Evolutionary conservation across 2,888 invertebrate genomes (phyloP).

Genomic region (Cheilosia vernalis): DNA sequence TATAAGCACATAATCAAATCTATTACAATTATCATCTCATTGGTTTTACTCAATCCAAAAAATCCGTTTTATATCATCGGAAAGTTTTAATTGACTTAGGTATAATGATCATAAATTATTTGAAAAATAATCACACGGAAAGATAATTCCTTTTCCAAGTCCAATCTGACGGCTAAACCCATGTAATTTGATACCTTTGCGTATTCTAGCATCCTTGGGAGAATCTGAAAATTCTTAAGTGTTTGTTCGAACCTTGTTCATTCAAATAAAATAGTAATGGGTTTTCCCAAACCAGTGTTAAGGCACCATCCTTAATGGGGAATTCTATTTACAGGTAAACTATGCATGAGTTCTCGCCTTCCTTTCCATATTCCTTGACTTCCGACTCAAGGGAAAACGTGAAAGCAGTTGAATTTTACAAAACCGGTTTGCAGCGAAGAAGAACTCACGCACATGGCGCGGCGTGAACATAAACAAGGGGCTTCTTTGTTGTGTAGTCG

Average conservation of each 20-base stretch:
- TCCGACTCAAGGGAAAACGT: background rate
- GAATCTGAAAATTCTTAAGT: background rate
- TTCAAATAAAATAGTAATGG: background rate
- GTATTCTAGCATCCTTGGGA: background rate
- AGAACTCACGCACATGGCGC: background rate
- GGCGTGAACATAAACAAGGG: too few relatives aligned
- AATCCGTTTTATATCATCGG: too few relatives aligned
- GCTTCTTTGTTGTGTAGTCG: too few relatives aligned
- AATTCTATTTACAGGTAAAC: constrained; percentile 25
- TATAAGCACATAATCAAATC: too few relatives aligned
- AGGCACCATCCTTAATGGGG: background rate
- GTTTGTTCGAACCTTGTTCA: background rate
- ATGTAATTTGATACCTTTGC: background rate
- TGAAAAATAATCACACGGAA: too few relatives aligned
- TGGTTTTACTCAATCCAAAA: too few relatives aligned
- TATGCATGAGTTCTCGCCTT: background rate
- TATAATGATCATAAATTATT: too few relatives aligned
- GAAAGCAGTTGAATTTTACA: too few relatives aligned
- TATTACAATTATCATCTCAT: background rate
- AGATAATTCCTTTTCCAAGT: too few relatives aligned
- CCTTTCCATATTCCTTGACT: constrained; percentile 21
- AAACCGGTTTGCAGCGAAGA: background rate
- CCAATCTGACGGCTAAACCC: too few relatives aligned
- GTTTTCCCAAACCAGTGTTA: background rate
- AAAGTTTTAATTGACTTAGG: too few relatives aligned